A percentile compares a stretch with the other conserved stretches of the same genome.
phyloP scores from a whole-genome alignment of 2,797 vertebrate genomes.

The Sternarchorhynchus goeldii region DNA sequence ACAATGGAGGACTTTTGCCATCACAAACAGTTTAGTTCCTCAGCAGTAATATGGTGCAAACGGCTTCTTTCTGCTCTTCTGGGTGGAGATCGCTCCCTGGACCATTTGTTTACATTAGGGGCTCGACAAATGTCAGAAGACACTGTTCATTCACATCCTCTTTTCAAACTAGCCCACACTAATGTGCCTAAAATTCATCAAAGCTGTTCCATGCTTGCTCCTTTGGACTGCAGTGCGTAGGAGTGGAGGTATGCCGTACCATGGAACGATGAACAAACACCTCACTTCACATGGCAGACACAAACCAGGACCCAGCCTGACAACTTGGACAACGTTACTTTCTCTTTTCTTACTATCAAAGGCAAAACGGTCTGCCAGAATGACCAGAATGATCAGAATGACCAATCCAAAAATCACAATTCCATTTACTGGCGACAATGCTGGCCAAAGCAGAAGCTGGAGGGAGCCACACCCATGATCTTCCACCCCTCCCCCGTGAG shows the following conservation, averaged over 20 bases:
- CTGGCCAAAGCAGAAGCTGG: too few species aligned
- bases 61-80: conserved; percentile 19
- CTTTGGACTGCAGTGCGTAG: too few species aligned
- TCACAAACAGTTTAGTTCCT: conserved; percentile 28
- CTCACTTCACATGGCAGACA: too few species aligned
- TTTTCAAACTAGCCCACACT: not conserved
- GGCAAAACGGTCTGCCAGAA: too few species aligned
- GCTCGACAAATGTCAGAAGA: conserved; percentile 42
- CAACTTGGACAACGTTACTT: too few species aligned
- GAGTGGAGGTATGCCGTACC: too few species aligned
- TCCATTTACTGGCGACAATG: conserved; percentile 44
- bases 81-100: conserved; percentile 50
- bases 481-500: not conserved
- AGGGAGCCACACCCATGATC: too few species aligned
- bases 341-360: too few species aligned
- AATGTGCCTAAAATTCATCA: conserved; percentile 1
- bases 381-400: too few species aligned
- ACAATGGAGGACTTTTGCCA: conserved; percentile 28
- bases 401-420: too few species aligned
- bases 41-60: conserved; percentile 26
- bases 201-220: not conserved
- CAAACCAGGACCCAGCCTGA: too few species aligned
- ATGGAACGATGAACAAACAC: too few species aligned
- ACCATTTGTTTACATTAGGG: conserved; percentile 49
- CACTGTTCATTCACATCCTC: conserved; percentile 15